Evolutionary conservation across 2,888 invertebrate species (phyloP), one percentile per base, ranked within the genome.

Genomic region (Trichogramma dendrolimi): DNA sequence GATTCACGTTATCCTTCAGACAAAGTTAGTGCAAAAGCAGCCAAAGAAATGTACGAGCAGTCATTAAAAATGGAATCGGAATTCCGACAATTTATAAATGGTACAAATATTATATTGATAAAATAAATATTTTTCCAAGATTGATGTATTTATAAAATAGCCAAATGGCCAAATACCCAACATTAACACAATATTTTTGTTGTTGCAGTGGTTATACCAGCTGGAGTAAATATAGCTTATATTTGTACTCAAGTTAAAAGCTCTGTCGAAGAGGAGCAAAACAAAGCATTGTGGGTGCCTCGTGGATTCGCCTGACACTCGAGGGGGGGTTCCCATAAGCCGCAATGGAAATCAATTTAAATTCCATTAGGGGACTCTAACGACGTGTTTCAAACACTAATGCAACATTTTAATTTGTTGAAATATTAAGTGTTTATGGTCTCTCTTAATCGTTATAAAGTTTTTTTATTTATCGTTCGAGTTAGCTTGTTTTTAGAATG

Each of bases 221-320:
- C 92, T 44, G 96, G 96, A 68, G 94, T 93, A 62, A 96, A 95
- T 82, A 89, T 97, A 67, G 94, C 95, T 39, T 94, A 94, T 81
- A 94, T 97, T 86, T 95, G 96, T 80, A 94, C 95, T 58, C 96
- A 96, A 82, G 92, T 96, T 67, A 96, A 96, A 79, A 89, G 91
- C 59, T 91, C 93, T 14, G 94, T 97, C 4, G 94, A 95, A 70
- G 88, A 91, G 69, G 96, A 97, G 79, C 96, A 97, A 82, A 91
- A 91, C 80, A 96, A 96, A 83, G 92, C 94, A 53, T 84, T 97
- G 68, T 98, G 96, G 97, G 93, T 97, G 65, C 90, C 91, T 59
- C 83, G 85, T 65, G 85, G 84, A 74, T 84, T 84, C 76, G 84
- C 85, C 83, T 86, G 85, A 85, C 85, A 75, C 72, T 73, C 72